These are phyloP conservation scores for Sinocyclocheilus anshuiensis DNA, from an alignment of 2,113 vertebrate species.

Conservation along the genomic window DNA sequence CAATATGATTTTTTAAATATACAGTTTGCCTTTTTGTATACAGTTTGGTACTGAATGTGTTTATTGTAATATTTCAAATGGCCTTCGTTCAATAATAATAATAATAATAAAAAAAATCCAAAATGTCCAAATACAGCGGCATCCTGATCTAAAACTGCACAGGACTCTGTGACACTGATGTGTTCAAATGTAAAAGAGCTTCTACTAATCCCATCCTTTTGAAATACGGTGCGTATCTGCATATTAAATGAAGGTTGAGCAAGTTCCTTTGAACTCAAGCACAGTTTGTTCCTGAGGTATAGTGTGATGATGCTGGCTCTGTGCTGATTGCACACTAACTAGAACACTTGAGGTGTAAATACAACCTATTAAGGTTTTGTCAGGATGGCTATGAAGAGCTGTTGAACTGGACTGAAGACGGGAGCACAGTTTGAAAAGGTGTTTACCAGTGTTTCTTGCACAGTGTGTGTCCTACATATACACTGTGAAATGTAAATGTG, in stretches of 20 bases:
- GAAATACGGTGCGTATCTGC: not conserved
- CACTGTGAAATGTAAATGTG: not conserved
- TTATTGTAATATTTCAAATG: too few relatives aligned
- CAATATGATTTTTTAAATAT: not conserved
- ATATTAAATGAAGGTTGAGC: not conserved
- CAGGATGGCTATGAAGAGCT: not conserved
- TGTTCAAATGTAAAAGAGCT: not conserved
- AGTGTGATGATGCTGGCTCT: not conserved
- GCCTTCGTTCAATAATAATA: not conserved
- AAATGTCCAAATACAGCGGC: not conserved
- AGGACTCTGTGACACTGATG: not conserved
- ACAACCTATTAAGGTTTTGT: not conserved
- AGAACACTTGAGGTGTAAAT: not conserved
- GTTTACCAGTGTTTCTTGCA: not conserved
- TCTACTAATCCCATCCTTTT: not conserved
- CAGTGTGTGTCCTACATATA: not conserved
- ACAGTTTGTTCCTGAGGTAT: not conserved
- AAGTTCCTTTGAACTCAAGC: not conserved
- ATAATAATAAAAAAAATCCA: not conserved
- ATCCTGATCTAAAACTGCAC: not conserved
- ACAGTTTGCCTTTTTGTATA: not conserved
- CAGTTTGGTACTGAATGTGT: not conserved
- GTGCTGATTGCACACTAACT: not conserved
- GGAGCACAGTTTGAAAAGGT: not conserved
- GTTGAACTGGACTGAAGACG: not conserved